phyloP scores from a whole-genome alignment of 2,888 invertebrate species.

The Dusona sp. region DNA sequence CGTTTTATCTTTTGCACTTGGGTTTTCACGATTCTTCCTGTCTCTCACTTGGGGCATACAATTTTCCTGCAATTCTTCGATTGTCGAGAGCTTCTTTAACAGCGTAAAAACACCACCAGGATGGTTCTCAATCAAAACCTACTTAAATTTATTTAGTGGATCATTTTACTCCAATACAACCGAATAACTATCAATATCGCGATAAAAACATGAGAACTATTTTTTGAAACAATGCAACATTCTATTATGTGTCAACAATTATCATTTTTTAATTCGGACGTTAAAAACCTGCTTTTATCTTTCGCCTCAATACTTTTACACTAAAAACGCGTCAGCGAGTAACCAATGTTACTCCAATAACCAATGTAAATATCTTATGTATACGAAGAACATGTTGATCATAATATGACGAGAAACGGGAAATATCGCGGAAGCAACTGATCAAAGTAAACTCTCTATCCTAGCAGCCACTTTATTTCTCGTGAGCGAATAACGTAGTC shows the following conservation, averaged over 20 bases:
- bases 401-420: background rate
- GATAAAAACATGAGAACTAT: background rate
- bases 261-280: background rate
- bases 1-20: constrained; percentile 42
- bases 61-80: constrained; percentile 40
- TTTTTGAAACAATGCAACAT: background rate
- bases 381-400: background rate
- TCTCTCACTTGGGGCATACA: constrained; percentile 1
- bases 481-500: constrained; percentile 48
- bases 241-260: background rate
- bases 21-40: constrained; percentile 23
- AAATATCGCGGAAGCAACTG: constrained; percentile 45
- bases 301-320: background rate
- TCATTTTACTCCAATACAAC: background rate
- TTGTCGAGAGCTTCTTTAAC: background rate
- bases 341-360: no score
- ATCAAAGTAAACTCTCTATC: constrained; percentile 49
- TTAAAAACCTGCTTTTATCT: background rate
- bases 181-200: background rate
- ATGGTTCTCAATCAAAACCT: constrained; percentile 21
- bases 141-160: background rate
- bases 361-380: background rate
- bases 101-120: background rate
- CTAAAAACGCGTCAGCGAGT: background rate
- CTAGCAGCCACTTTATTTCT: constrained; percentile 40